phyloP scores from a whole-genome alignment of 2,113 vertebrate species.

The Probosciger aterrimus region DNA sequence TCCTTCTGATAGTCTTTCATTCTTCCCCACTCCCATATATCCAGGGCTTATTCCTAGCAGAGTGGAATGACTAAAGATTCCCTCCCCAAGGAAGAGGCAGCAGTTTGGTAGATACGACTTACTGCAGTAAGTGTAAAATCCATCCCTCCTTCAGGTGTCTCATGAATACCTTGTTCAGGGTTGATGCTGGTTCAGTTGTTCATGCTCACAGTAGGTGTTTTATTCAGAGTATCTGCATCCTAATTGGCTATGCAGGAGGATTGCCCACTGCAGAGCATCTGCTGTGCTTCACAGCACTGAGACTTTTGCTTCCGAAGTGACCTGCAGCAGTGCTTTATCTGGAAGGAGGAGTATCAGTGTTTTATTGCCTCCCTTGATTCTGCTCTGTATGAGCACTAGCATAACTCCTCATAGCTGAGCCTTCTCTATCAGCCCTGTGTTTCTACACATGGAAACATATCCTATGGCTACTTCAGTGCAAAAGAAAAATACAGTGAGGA shows the following conservation, averaged over 20 bases:
- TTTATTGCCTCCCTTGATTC: not conserved
- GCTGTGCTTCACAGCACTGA: slow-evolving; percentile 7
- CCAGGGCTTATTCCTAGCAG: not conserved
- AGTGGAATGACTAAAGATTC: not conserved
- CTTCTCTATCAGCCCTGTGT: not conserved
- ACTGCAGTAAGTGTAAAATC: not conserved
- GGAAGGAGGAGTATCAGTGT: not conserved
- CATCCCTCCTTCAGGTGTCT: not conserved
- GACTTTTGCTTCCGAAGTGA: not conserved
- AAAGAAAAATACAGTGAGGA: not conserved
- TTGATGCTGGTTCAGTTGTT: not conserved
- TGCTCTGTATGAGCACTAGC: not conserved
- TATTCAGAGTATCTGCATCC: slow-evolving; percentile 29
- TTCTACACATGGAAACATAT: not conserved
- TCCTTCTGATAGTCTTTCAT: not conserved
- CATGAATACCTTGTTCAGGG: not conserved
- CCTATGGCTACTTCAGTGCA: not conserved
- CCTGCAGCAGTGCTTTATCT: not conserved
- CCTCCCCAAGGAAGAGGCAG: not conserved
- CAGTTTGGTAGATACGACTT: not conserved
- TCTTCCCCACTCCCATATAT: not conserved
- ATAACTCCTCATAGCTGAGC: not conserved
- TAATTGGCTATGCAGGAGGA: slow-evolving; percentile 52
- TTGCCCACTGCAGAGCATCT: slow-evolving; percentile 56
- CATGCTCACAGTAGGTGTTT: not conserved